Base-by-base conservation (phyloP, 1,140 invertebrate species). In the Drosophila oshimai region DNA sequence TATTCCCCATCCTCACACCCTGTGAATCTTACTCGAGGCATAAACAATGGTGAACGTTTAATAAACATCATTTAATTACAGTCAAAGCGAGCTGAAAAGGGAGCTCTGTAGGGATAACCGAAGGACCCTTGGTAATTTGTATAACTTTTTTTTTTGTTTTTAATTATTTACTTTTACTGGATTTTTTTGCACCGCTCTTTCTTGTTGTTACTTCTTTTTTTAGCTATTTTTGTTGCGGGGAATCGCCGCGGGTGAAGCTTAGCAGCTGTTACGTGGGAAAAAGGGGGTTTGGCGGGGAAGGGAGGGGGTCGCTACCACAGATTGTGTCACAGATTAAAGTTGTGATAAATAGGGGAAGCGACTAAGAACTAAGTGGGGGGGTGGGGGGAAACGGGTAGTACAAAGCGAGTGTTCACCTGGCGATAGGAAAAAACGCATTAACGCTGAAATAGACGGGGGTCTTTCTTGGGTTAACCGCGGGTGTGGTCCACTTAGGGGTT, bases 41-140 rank as follows among this genome's bases (percentile, higher is more conserved):
- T 45, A 50, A 67, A 49, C 42, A 50, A 46, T 36, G 53, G 60
- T 10, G 49, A 54, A 31, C 46, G 41, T 76, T 81, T 76, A 81
- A 81, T 81, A 81, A 81, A 81, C 77, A 81, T 83, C 77, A 81
- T 81, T 81, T 81, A 83, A 81, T 81, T 83, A 73, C 76, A 72
- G 50, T 46, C 54, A 62, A 57, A 53, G 62, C 58, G 58, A 65
- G 34, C 62, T 37, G 42, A 64, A 65, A 49, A 26, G 58, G 57
- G 37, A 44, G 37, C 58, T 45, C 20, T 26, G 26, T n/a, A 20
- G 20, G 36, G 62, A 41, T 62, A 50, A 58, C 41, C 44, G 12
- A 50, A 75, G 47, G 57, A 51, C 46, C 62, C 62, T 62, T 46
- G 61, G 68, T 76, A 83, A 81, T 81, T 81, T 81, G 77, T 77